A percentile compares a stretch with the other conserved stretches of the same genome.
phyloP scores from a whole-genome alignment of 1,140 invertebrate species.

The Cydia pomonella region DNA sequence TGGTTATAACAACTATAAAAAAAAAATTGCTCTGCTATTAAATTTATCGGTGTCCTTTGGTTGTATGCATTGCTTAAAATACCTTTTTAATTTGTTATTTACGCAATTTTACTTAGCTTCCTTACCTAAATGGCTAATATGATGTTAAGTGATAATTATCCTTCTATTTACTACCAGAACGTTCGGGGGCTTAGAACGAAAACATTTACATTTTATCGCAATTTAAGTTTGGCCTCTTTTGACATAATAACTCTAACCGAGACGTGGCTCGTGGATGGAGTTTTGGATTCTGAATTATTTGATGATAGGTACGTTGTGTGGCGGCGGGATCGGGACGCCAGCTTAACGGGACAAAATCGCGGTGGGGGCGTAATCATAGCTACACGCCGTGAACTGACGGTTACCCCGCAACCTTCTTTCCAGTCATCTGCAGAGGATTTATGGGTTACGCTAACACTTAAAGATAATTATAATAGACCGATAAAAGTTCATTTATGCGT shows the following conservation, averaged over 20 bases:
- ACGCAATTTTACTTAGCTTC: no score
- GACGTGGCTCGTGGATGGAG: conserved; percentile 7
- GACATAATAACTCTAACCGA: not conserved
- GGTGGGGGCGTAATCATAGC: conserved; percentile 15
- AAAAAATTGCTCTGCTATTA: not conserved
- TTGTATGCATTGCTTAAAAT: not conserved
- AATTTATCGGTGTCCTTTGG: not conserved
- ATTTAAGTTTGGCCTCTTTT: not conserved
- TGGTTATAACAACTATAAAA: not conserved
- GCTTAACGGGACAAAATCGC: not conserved
- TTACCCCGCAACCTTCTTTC: not conserved
- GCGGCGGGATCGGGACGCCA: conserved; percentile 17
- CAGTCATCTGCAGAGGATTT: conserved; percentile 22
- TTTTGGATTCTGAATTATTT: conserved; percentile 21
- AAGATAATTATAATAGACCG: not conserved
- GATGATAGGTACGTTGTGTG: conserved; percentile 24
- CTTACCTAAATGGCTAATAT: not conserved
- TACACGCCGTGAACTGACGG: not conserved
- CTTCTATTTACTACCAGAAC: conserved; percentile 15
- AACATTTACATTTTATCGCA: not conserved
- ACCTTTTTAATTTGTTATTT: not conserved
- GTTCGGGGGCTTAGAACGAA: not conserved
- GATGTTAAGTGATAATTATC: conserved; percentile 1
- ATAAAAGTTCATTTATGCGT: no score
- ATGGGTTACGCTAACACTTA: conserved; percentile 16